Evolutionary conservation across 2,113 vertebrate species (phyloP), one percentile per base, ranked within the genome.

Genomic region (Columba janthina): DNA sequence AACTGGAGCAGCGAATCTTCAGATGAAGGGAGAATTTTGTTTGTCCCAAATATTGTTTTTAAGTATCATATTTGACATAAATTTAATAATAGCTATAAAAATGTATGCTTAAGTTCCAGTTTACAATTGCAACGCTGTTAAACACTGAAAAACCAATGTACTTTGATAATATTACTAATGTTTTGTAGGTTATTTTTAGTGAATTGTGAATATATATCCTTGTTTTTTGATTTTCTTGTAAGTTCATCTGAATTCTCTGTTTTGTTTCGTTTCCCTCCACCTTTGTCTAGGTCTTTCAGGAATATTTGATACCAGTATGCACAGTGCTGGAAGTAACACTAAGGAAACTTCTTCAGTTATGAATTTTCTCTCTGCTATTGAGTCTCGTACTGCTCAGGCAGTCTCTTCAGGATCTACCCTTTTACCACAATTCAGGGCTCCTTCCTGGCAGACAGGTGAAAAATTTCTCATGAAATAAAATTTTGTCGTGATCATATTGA

Each of bases 311-410:
- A 96, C 97, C 78, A 97, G 97, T 97, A 97, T 98, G 89, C 98
- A 98, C 93, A 98, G 94, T 97, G 97, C 98, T 89, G 98, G 97
- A 97, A 98, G 97, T 95, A 99, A 98, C 98, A 98, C 98, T 98
- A 98, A 99, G 96, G 99, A 99, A 97, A 98, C 98, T 88, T 99
- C 98, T 91, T 99, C 99, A 84, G 98, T 99, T 96, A 99, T 99
- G 99, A 99, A 98, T 98, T 99, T 99, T 98, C 98, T 99, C 75
- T 98, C 99, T 97, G 97, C 99, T 96, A 98, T 99, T 91, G 99
- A 99, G 96, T 98, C 99, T 58, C 98, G 98, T 97, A 98, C 98
- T 85, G 98, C 98, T 97, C 99, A 99, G 98, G 97, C 99, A 98
- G 99, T 98, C 97, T 98, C 99, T 98, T 98, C 99, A 96, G 98